Evolutionary conservation across 2,797 vertebrate genomes (phyloP).

Genomic region (Tiaroga cobitis): DNA sequence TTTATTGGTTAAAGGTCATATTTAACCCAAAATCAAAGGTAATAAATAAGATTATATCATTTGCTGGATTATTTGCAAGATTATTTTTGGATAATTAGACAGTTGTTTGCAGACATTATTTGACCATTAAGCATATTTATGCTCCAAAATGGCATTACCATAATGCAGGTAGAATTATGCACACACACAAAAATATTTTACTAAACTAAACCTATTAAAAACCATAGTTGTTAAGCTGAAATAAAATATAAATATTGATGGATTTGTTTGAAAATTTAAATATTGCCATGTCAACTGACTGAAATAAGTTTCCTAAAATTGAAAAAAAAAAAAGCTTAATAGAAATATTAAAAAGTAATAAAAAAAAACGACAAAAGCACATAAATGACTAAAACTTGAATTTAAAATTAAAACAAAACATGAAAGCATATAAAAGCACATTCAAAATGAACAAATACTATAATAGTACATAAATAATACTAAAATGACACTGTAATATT

Average conservation of each 20-base stretch:
- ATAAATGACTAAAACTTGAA: no score
- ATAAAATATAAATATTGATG: not conserved
- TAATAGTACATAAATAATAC: not conserved
- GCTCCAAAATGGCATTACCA: not conserved
- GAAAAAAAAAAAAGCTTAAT: not conserved
- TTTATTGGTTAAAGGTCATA: not conserved
- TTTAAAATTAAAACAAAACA: not conserved
- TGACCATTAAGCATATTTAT: not conserved
- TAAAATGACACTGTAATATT: not conserved
- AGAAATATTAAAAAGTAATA: not conserved
- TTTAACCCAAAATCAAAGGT: not conserved
- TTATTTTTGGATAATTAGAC: not conserved
- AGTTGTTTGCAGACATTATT: not conserved
- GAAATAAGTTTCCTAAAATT: not conserved
- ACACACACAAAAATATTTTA: not conserved
- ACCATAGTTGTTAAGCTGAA: not conserved
- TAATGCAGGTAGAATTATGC: not conserved
- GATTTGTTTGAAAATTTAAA: not conserved
- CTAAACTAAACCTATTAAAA: not conserved
- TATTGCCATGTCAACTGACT: not conserved
- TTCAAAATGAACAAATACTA: not conserved
- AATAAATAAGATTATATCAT: not conserved
- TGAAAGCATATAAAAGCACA: not conserved
- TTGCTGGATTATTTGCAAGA: no score
- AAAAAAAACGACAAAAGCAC: not conserved